Conservation (phyloP, 2,888 invertebrate species). For the Mechanitis messenoides region DNA sequence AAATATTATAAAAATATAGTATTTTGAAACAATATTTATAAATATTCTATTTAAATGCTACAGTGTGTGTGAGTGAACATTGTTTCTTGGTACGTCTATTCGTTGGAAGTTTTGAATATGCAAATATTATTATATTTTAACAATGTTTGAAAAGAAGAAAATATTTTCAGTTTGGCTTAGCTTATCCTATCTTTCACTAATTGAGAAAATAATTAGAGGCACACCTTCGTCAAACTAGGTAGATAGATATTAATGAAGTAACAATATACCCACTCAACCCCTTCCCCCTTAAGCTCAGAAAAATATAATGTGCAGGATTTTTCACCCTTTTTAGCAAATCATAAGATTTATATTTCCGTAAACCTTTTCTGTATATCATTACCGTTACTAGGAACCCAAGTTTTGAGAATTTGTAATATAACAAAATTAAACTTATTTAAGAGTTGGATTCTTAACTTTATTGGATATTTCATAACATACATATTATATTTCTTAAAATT, state of each 20-base stretch:
- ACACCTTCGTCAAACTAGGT: constrained; percentile 55
- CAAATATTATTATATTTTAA: too few relatives aligned
- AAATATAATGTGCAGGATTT: constrained; percentile 7
- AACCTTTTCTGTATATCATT: neutral
- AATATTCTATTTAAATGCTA: too few relatives aligned
- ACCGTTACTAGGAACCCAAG: neutral
- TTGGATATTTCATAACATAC: too few relatives aligned
- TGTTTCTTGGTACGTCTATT: too few relatives aligned
- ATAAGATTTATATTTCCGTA: constrained; percentile 7
- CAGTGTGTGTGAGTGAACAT: too few relatives aligned
- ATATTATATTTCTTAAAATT: too few relatives aligned
- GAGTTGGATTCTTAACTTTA: neutral
- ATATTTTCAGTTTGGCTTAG: constrained; percentile 15
- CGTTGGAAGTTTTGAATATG: too few relatives aligned
- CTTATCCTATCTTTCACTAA: constrained; percentile 47
- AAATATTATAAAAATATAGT: too few relatives aligned
- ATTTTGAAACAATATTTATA: too few relatives aligned
- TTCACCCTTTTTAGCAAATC: constrained; percentile 5
- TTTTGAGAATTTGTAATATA: neutral
- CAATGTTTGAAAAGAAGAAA: too few relatives aligned
- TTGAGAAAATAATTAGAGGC: constrained; percentile 68
- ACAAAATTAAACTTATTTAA: constrained; percentile 2
- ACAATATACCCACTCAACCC: constrained; percentile 43
- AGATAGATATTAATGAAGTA: constrained; percentile 54
- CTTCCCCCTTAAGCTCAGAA: constrained; percentile 20